These are phyloP conservation scores for Sminthopsis crassicaudata DNA, from an alignment of 2,113 vertebrate genomes.

Conservation along the genomic window DNA sequence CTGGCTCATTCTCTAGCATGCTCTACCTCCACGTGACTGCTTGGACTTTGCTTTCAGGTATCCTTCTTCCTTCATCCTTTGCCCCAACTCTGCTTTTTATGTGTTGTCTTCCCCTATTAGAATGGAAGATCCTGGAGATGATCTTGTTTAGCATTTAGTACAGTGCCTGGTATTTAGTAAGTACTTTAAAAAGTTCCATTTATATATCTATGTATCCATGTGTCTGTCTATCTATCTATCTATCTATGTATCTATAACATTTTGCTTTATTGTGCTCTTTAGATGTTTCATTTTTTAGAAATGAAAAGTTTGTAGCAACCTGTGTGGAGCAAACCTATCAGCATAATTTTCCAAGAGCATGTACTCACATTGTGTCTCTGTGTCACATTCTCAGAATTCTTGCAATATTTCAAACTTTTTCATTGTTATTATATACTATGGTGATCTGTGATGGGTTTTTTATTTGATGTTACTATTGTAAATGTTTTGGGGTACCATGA, in stretches of 20 bases:
- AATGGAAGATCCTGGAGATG: background rate
- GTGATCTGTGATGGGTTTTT: background rate
- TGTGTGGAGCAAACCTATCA: background rate
- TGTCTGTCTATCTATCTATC: accelerated
- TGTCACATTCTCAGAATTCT: background rate
- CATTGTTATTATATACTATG: background rate
- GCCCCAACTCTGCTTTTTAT: background rate
- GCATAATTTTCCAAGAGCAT: background rate
- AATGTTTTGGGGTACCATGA: background rate
- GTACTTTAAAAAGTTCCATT: background rate
- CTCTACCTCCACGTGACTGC: no score
- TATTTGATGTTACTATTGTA: background rate
- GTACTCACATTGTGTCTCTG: background rate
- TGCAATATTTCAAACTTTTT: background rate
- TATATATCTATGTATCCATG: background rate
- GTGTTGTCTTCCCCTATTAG: background rate
- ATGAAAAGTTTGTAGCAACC: background rate
- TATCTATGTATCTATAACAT: background rate
- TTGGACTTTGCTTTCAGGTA: background rate
- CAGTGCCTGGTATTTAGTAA: background rate
- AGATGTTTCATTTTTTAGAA: background rate
- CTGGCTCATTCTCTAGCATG: background rate
- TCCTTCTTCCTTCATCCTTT: background rate
- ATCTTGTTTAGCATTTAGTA: background rate
- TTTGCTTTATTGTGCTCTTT: background rate